Conservation (phyloP, 2,888 invertebrate genomes). For the Mycalesis mineus region DNA sequence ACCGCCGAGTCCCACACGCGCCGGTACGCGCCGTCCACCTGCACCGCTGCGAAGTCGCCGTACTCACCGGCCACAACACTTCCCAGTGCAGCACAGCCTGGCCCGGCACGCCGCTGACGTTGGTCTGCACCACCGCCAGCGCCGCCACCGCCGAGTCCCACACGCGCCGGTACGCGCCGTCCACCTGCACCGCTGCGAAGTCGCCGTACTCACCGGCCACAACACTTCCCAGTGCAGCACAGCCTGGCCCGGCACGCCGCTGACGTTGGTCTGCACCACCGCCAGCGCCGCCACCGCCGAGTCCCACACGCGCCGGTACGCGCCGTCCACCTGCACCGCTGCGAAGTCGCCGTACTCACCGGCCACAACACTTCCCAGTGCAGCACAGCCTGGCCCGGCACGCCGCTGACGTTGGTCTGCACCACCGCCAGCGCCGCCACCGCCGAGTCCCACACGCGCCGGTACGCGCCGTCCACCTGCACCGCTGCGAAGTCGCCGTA, state of each 20-base stretch:
- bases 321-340: slow-evolving; percentile 86
- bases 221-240: slow-evolving; percentile 93
- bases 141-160: slow-evolving; percentile 90
- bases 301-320: slow-evolving; percentile 89
- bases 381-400: slow-evolving; percentile 83
- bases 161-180: slow-evolving; percentile 84
- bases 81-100: slow-evolving; percentile 92
- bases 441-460: slow-evolving; percentile 88
- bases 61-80: slow-evolving; percentile 90
- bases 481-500: slow-evolving; percentile 89
- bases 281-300: slow-evolving; percentile 84
- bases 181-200: slow-evolving; percentile 89
- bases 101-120: slow-evolving; percentile 74
- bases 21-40: slow-evolving; percentile 88
- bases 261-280: slow-evolving; percentile 82
- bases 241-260: slow-evolving; percentile 79
- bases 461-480: slow-evolving; percentile 84
- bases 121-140: slow-evolving; percentile 83
- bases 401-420: slow-evolving; percentile 79
- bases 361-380: slow-evolving; percentile 96
- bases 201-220: slow-evolving; percentile 91
- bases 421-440: slow-evolving; percentile 84
- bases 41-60: slow-evolving; percentile 89
- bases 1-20: slow-evolving; percentile 89
- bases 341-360: slow-evolving; percentile 87